A percentile compares a stretch with the other conserved stretches of the same genome.
Evolutionary conservation across 2,888 invertebrate genomes (phyloP).

Genomic region (Euzetes globulus): DNA sequence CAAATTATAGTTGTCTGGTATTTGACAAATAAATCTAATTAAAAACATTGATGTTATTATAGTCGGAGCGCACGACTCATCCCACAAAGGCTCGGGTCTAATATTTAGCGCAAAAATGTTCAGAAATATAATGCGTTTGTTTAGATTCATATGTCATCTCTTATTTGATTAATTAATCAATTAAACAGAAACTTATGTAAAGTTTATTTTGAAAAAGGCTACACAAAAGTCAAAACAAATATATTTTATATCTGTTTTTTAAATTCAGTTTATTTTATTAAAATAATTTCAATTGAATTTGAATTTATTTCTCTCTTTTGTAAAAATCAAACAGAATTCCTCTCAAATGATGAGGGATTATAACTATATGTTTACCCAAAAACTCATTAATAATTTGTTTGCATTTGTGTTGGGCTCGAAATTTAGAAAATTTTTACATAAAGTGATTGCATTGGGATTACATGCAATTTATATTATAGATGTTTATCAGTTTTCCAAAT

Average conservation of each 20-base stretch:
- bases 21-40: constrained; percentile 20
- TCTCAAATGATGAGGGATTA: constrained; percentile 12
- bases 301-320: neutral
- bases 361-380: constrained; percentile 8
- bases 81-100: neutral
- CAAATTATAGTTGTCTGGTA: constrained; percentile 10
- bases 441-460: constrained; percentile 1
- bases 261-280: neutral
- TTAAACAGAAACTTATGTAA: neutral
- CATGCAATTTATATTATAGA: neutral
- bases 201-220: neutral
- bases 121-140: neutral
- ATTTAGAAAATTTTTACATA: neutral
- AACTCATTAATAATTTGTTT: constrained; percentile 28
- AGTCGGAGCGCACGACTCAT: neutral
- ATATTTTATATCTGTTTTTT: neutral
- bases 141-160: neutral
- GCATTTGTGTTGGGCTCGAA: neutral
- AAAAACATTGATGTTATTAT: neutral
- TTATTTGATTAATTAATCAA: constrained; percentile 8
- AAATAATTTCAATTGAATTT: neutral
- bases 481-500: constrained; percentile 20
- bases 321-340: neutral
- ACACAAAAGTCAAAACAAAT: constrained; percentile 3
- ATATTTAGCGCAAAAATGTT: neutral